Evolutionary conservation across 2,797 vertebrate species (phyloP).

Genomic region (Tokudaia tokunoshimensis): DNA sequence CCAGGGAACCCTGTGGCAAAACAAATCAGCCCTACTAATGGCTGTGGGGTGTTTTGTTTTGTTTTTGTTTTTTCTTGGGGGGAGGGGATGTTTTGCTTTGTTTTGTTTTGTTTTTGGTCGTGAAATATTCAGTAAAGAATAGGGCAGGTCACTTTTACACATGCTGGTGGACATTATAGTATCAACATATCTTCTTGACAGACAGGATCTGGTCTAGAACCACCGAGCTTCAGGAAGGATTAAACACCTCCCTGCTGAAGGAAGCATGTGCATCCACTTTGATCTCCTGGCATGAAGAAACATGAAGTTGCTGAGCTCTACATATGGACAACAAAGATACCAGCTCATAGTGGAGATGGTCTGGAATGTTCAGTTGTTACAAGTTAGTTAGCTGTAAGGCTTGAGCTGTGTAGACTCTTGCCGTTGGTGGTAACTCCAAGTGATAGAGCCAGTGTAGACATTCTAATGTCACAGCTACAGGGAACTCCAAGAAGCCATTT

Average conservation of each 20-base stretch:
- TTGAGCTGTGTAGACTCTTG: neutral
- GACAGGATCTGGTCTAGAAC: neutral
- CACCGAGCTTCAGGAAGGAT: no score
- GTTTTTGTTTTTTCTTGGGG: no score
- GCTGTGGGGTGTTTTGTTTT: no score
- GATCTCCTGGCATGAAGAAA: neutral
- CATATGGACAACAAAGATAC: neutral
- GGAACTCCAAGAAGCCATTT: neutral
- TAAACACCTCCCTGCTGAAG: neutral
- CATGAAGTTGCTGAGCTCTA: neutral
- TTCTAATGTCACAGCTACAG: neutral
- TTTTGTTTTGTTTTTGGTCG: neutral
- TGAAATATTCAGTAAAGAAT: neutral
- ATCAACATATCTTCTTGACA: neutral
- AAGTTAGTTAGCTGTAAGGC: neutral
- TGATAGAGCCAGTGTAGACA: neutral
- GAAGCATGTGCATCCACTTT: neutral
- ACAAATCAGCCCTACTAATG: neutral
- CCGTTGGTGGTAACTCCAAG: neutral
- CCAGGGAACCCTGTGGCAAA: no score
- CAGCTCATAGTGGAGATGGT: neutral
- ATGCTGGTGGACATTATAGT: no score
- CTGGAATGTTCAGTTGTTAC: neutral
- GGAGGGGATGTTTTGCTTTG: no score
- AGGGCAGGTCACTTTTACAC: no score